Evolutionary conservation across 2,888 invertebrate genomes (phyloP).

Genomic region (Rotaria socialis): DNA sequence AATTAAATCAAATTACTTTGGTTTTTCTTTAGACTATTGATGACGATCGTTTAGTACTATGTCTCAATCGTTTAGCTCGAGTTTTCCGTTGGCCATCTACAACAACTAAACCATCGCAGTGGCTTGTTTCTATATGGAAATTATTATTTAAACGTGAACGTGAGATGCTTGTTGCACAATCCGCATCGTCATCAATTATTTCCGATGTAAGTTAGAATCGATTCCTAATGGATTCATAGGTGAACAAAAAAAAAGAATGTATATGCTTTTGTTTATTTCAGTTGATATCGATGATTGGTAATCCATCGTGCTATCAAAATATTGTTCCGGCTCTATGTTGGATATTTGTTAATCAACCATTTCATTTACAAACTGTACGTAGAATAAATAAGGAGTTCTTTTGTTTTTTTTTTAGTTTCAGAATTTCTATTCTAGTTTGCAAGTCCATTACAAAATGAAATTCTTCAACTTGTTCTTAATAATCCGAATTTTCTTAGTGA

Average conservation of each 20-base stretch:
- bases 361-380: conserved; percentile 19
- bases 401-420: background rate
- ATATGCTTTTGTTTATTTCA: background rate
- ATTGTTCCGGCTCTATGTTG: background rate
- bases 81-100: conserved; percentile 8
- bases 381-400: background rate
- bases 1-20: background rate
- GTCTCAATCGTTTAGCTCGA: conserved; percentile 17
- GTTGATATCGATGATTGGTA: background rate
- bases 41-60: background rate
- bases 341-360: conserved; percentile 34
- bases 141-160: conserved; percentile 37
- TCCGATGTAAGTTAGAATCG: background rate
- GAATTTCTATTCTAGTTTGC: background rate
- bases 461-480: background rate
- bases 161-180: conserved; percentile 5
- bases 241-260: no score
- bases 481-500: background rate
- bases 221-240: no score
- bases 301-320: background rate
- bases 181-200: conserved; percentile 30
- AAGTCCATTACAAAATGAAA: background rate
- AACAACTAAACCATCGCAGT: conserved; percentile 24
- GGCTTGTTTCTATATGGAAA: conserved; percentile 32
- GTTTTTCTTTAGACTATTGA: background rate